A percentile compares a stretch with the other conserved stretches of the same genome.
Evolutionary conservation across 2,888 invertebrate genomes (phyloP).

Genomic region (Drosophila nr. fundita): DNA sequence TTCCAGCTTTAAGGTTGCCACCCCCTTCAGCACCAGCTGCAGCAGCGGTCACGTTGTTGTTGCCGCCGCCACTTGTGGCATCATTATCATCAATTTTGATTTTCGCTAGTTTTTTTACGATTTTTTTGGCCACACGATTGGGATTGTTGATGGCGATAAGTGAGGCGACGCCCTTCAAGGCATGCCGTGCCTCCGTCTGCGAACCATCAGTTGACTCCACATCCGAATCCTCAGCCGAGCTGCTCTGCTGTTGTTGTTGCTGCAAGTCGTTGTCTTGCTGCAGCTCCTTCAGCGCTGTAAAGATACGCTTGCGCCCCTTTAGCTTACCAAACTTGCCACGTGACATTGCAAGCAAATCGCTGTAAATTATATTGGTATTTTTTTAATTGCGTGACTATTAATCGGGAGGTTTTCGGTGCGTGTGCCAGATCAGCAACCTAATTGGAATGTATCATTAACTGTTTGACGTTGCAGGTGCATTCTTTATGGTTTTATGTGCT

Average conservation of each 20-base stretch:
- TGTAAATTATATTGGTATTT: not conserved
- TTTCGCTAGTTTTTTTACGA: constrained; percentile 88
- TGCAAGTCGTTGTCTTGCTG: constrained; percentile 85
- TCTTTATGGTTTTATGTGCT: not conserved
- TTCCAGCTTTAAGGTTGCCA: not conserved
- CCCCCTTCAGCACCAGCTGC: not conserved
- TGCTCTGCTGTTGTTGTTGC: not conserved
- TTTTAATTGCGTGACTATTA: not conserved
- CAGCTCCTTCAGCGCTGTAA: constrained; percentile 96
- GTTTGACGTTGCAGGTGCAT: not conserved
- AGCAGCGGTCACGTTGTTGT: not conserved
- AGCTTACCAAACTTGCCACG: constrained; percentile 94
- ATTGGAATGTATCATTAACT: not conserved
- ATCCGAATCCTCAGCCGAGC: not conserved
- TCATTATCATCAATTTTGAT: constrained; percentile 63
- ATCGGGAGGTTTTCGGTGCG: not conserved
- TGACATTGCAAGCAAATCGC: constrained; percentile 31
- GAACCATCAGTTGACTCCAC: not conserved
- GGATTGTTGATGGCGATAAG: constrained; percentile 98
- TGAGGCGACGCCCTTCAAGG: constrained; percentile 91
- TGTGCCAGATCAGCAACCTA: not conserved
- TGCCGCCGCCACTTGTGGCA: constrained; percentile 21
- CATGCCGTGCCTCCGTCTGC: constrained; percentile 88
- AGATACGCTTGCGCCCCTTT: constrained; percentile 96
- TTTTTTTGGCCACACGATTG: constrained; percentile 94